phyloP scores from a whole-genome alignment of 2,888 invertebrate genomes.

The Nymphalis c-album region DNA sequence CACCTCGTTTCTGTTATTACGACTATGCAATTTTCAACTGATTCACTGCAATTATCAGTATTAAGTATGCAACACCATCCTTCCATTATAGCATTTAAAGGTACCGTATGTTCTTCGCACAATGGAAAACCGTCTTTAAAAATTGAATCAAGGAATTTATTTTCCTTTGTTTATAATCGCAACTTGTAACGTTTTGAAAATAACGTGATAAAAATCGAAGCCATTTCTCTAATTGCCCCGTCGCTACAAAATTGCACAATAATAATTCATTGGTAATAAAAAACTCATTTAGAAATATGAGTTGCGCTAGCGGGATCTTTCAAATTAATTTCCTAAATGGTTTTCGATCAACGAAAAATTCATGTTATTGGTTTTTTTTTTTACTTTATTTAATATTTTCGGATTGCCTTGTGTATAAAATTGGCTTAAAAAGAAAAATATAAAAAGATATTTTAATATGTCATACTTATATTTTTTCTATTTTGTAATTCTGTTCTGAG shows the following conservation, averaged over 20 bases:
- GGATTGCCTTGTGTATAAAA: conserved; percentile 1
- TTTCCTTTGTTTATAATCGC: background rate
- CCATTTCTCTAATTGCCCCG: conserved; percentile 60
- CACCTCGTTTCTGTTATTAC: conserved; percentile 58
- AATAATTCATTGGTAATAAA: conserved; percentile 63
- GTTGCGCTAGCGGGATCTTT: conserved; percentile 47
- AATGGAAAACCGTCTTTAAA: conserved; percentile 8
- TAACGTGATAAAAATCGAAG: conserved; percentile 46
- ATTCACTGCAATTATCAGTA: conserved; percentile 49
- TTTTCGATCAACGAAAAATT: conserved; percentile 30
- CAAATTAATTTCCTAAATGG: conserved; percentile 40
- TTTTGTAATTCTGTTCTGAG: background rate
- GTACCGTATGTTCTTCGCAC: background rate
- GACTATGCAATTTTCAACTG: conserved; percentile 47
- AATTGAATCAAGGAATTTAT: background rate
- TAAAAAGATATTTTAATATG: background rate
- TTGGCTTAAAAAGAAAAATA: background rate
- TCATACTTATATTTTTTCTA: background rate
- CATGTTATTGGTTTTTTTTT: conserved; percentile 12
- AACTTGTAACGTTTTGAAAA: conserved; percentile 33
- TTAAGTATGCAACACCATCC: conserved; percentile 39
- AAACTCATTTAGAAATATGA: conserved; percentile 55
- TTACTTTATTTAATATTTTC: conserved; percentile 6
- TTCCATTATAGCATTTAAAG: conserved; percentile 34
- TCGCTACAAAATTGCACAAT: conserved; percentile 59